Evolutionary conservation across 2,797 vertebrate species (phyloP), one percentile per base, ranked within the genome.

Genomic region (Lacerta viridis): DNA sequence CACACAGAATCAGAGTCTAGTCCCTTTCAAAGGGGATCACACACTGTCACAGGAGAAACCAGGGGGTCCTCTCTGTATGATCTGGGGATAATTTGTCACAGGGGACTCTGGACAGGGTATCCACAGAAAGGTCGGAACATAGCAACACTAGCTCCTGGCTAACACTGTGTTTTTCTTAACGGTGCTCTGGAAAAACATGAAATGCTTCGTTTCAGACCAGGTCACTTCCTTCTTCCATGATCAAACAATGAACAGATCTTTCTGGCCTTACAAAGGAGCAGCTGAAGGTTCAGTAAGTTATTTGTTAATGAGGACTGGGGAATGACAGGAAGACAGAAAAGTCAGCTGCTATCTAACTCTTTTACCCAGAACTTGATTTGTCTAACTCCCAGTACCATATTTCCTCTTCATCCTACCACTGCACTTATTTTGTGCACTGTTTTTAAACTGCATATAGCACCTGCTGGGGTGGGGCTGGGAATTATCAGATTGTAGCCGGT

Each of bases 11-110:
- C 41, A 83, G 66, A 66, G 43, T 25, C 50, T 59, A 41, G 17
- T 72, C 43, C 20, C 69, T 72, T 86, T 61, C 27, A 43, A 87
- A 81, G 18, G 71, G 27, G 72, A 82, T 79, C 76, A 43, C 36
- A 82, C 39, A 27, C 46, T 66, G 55, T 87, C 20, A 43, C 29
- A 64, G n/a, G 71, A 82, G 79, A 80, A 87, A 64, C 18, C 20
- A 84, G 50, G 13, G 20, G 20, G 11, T 9, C 20, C 33, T 75
- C 71, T 85, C 23, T 41, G 25, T 20, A 50, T 55, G 50, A 84
- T n/a, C 18, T 20, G n/a, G 18, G 41, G 39, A 9, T 11, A 61
- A 43, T 61, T 61, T 10, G 25, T 75, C n/a, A 55, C 46, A 55
- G 8, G 7, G 11, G 23, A 29, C 33, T 50, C 64, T 55, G 25